phyloP scores from a whole-genome alignment of 2,113 vertebrate species.

The Seriola rivoliana region DNA sequence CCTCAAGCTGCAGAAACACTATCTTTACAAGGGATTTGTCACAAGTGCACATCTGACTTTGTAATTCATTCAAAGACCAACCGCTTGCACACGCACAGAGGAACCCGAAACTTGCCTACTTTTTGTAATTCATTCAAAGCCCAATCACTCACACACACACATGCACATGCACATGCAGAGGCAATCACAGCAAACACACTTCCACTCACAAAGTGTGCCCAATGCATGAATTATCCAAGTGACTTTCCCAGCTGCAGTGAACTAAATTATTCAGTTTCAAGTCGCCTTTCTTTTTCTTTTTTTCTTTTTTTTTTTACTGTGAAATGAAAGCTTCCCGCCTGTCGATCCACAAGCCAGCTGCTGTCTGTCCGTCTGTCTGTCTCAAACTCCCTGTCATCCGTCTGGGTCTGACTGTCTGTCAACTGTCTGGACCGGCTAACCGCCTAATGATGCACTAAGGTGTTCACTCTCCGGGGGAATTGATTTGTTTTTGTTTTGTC shows the following conservation, averaged over 20 bases:
- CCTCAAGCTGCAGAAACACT: conserved; percentile 47
- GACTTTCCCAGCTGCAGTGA: conserved; percentile 71
- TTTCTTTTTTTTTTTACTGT: conserved; percentile 32
- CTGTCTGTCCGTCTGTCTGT: conserved; percentile 47
- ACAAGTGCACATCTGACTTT: conserved; percentile 72
- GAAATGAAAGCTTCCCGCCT: conserved; percentile 63
- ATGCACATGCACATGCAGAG: conserved; percentile 10
- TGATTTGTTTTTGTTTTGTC: conserved; percentile 38
- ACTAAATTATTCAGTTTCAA: conserved; percentile 80
- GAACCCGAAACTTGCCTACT: not conserved
- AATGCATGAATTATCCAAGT: conserved; percentile 78
- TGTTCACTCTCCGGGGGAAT: conserved; percentile 13
- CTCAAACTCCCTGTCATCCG: conserved; percentile 33
- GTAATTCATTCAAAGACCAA: conserved; percentile 61
- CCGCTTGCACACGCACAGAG: not conserved
- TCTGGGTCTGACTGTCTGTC: conserved; percentile 35
- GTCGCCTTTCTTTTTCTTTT: conserved; percentile 22
- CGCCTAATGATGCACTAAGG: conserved; percentile 25
- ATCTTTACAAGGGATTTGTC: conserved; percentile 71
- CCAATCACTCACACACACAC: conserved; percentile 33
- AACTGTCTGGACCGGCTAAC: conserved; percentile 26
- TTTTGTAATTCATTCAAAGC: conserved; percentile 61
- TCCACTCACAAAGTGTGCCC: conserved; percentile 62
- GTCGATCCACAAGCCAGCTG: conserved; percentile 67
- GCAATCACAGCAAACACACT: conserved; percentile 60